Base-by-base conservation (phyloP, 2,888 invertebrate genomes). In the Biston stratarius region DNA sequence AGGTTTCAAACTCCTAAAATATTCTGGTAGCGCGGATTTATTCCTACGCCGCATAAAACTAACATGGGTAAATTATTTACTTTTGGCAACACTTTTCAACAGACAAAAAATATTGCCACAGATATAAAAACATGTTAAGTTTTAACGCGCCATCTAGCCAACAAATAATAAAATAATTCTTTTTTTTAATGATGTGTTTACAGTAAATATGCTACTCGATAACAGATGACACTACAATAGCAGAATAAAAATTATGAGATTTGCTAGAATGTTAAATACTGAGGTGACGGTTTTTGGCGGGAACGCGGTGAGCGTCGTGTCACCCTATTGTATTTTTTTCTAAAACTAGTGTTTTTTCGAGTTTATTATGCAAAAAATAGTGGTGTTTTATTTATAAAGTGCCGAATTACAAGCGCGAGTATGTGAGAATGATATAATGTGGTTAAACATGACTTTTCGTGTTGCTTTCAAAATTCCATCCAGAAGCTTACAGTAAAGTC, bases 181-280 rank as follows among this genome's bases (percentile, higher is more conserved):
- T 12, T 6, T 33, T 9, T 38, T 34, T 3, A 38, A 53, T n/a
- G n/a, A n/a, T n/a, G 15, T 3, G 3, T 0, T 24, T 38, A 8
- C 15, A 9, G 9, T 14, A 53, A 38, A 53, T 53, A 9, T 11
- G 14, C 53, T 53, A 53, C 53, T 53, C 14, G 15, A 40, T n/a
- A 53, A 14, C 2, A 53, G 53, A 53, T 53, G 53, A 14, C 53
- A 24, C 8, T 52, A 48, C 7, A 1, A 33, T 9, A 24, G 6
- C 33, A 6, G 0, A 6, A 48, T 5, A 24, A 48, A 33, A 48
- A 15, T 45, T n/a, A 11, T 40, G 40, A 9, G 40, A 40, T 9
- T 40, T 40, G 42, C 42, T 42, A 36, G 36, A 36, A 6, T 36
- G 36, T 36, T 6, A 36, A 36, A 6, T 11, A 42, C 8, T 42